A percentile compares a stretch with the other conserved stretches of the same genome.
Conservation (phyloP, 92 coral and sea anemone species). For the Porites evermanni region DNA sequence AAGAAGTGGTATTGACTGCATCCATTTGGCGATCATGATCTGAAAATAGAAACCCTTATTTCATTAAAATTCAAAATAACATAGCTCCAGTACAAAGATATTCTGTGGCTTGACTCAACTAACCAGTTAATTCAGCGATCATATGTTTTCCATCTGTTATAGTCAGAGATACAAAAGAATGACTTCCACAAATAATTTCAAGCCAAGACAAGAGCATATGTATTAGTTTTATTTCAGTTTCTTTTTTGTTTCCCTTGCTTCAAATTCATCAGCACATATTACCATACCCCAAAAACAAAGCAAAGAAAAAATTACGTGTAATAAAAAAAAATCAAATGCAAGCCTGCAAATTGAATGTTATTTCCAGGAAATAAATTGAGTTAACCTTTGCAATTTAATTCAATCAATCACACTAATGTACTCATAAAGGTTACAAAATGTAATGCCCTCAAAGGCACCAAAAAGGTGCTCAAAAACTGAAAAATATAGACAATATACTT, state of each 20-base stretch:
- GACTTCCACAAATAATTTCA: no score
- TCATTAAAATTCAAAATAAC: conserved; percentile 28
- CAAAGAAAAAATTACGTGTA: no score
- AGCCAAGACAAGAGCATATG: no score
- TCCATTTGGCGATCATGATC: conserved; percentile 34
- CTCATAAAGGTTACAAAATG: conserved; percentile 33
- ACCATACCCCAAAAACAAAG: no score
- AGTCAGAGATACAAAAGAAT: no score
- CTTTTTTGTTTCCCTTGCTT: conserved; percentile 11
- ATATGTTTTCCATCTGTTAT: conserved; percentile 3
- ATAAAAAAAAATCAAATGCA: not conserved
- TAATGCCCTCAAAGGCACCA: conserved; percentile 33
- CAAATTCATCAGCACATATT: not conserved
- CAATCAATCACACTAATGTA: conserved; percentile 30
- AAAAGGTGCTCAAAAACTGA: conserved; percentile 35
- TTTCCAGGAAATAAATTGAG: conserved; percentile 15
- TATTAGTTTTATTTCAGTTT: not conserved
- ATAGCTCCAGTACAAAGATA: conserved; percentile 29
- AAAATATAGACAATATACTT: conserved; percentile 24
- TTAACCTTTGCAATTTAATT: conserved; percentile 13
- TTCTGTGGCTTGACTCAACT: conserved; percentile 28
- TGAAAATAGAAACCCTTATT: conserved; percentile 26
- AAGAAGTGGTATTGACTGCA: conserved; percentile 25
- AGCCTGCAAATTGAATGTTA: conserved; percentile 29
- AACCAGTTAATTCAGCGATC: conserved; percentile 24